Conservation (phyloP, 2,113 vertebrate genomes). For the Amazona guildingii region DNA sequence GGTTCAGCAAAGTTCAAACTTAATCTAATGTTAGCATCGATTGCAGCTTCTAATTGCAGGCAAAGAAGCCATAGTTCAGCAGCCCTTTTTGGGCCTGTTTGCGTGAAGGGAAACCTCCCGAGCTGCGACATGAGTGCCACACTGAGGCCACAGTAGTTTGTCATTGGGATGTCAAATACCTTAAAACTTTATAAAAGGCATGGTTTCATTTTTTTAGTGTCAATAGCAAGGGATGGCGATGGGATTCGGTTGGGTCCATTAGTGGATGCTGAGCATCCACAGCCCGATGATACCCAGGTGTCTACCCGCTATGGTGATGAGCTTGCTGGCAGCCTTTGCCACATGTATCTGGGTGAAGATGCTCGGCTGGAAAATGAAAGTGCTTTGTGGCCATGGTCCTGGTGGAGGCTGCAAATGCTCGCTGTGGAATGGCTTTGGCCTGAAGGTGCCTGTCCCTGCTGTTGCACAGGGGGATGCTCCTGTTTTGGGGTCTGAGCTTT, state of each 20-base stretch:
- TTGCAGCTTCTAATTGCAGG: slow-evolving; percentile 34
- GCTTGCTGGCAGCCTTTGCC: background rate
- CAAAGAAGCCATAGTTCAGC: background rate
- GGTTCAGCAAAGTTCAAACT: slow-evolving; percentile 55
- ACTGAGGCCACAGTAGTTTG: background rate
- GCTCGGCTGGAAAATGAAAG: background rate
- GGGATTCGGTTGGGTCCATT: fast-evolving
- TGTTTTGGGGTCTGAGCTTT: background rate
- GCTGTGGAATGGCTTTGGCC: fast-evolving
- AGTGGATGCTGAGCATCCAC: fast-evolving
- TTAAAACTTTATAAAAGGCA: background rate
- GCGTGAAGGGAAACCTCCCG: background rate
- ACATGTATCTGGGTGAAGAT: fast-evolving
- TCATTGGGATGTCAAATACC: background rate
- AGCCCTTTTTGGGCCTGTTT: background rate
- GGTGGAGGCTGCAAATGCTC: background rate
- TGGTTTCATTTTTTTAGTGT: background rate
- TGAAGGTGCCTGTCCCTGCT: background rate
- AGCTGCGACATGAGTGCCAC: background rate
- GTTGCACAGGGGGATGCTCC: fast-evolving
- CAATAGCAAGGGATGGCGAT: background rate
- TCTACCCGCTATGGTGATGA: fast-evolving
- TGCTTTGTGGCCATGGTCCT: fast-evolving
- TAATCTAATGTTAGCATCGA: slow-evolving; percentile 61
- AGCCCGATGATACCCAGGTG: fast-evolving